Conservation (phyloP, 2,888 invertebrate genomes). For the Drosophila flavopinicola region DNA sequence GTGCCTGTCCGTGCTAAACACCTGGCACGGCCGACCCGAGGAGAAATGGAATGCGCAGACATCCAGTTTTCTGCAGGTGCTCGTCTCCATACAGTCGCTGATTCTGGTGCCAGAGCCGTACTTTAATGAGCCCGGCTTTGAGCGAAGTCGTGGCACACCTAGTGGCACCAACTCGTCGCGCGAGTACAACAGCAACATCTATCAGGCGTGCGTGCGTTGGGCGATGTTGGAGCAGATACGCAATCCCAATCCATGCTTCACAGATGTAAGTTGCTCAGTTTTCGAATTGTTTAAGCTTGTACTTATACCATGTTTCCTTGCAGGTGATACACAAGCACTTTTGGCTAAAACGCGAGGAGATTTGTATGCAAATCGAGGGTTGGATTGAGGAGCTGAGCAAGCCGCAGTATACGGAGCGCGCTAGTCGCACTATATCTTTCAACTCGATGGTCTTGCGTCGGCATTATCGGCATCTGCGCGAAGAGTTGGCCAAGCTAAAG, state of each 20-base stretch:
- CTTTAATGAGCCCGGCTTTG: constrained; percentile 97
- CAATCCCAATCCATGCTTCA: constrained; percentile 95
- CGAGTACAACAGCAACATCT: constrained; percentile 97
- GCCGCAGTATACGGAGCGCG: constrained; percentile 90
- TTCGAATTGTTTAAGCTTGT: too few relatives aligned
- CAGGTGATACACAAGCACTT: constrained; percentile 96
- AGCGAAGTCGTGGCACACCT: constrained; percentile 94
- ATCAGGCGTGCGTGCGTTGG: constrained; percentile 97
- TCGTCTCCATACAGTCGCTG: constrained; percentile 96
- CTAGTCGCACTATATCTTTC: constrained; percentile 90
- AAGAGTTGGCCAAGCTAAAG: constrained; percentile 93
- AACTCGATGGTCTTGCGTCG: constrained; percentile 91
- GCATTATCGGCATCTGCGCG: constrained; percentile 92
- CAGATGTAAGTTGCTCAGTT: constrained; percentile 91
- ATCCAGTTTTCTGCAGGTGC: constrained; percentile 95
- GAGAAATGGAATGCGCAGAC: constrained; percentile 99
- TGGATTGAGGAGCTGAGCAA: constrained; percentile 96
- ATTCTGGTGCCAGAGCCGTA: constrained; percentile 97
- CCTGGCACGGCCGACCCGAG: constrained; percentile 98
- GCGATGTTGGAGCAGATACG: constrained; percentile 97
- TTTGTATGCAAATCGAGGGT: constrained; percentile 93
- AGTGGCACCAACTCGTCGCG: constrained; percentile 94
- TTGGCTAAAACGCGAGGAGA: constrained; percentile 96
- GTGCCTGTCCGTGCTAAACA: constrained; percentile 96
- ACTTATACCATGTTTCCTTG: neutral